Evolutionary conservation across 2,888 invertebrate species (phyloP).

Genomic region (Tupiocoris notatus): DNA sequence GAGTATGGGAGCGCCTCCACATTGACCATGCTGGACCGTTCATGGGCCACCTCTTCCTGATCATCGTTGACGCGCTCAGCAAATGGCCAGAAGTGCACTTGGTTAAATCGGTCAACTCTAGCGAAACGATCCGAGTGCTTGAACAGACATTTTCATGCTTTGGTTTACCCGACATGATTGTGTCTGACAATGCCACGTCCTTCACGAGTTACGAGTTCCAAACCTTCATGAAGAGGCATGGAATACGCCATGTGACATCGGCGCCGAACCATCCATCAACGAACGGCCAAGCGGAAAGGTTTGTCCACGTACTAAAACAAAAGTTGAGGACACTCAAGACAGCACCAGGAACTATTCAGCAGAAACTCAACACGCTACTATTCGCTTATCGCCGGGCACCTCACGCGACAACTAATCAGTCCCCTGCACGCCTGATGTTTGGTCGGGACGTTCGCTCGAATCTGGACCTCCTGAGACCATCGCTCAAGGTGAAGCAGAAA

Average conservation of each 20-base stretch:
- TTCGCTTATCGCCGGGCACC: constrained; percentile 16
- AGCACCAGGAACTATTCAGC: background rate
- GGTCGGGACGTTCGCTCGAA: background rate
- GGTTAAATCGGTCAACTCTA: background rate
- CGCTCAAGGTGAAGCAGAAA: background rate
- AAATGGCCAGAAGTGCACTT: constrained; percentile 7
- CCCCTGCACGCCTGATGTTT: constrained; percentile 12
- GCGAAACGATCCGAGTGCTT: background rate
- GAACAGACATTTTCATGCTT: background rate
- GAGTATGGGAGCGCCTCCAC: constrained; percentile 17
- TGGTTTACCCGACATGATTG: background rate
- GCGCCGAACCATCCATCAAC: constrained; percentile 24
- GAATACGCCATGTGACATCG: background rate
- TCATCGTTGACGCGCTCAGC: constrained; percentile 5
- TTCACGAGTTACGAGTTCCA: constrained; percentile 20
- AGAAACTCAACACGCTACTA: background rate
- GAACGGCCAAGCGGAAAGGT: constrained; percentile 18
- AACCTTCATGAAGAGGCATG: background rate
- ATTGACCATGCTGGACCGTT: constrained; percentile 23
- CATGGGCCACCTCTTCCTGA: background rate
- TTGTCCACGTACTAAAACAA: background rate
- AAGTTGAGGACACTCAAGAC: background rate
- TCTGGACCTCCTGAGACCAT: background rate
- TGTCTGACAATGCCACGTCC: constrained; percentile 10
- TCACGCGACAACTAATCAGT: background rate